Percentiles rank a stretch among this genome's conserved stretches.
Evolutionary conservation across 2,113 vertebrate species (phyloP).

Genomic region (Ailuropoda melanoleuca): DNA sequence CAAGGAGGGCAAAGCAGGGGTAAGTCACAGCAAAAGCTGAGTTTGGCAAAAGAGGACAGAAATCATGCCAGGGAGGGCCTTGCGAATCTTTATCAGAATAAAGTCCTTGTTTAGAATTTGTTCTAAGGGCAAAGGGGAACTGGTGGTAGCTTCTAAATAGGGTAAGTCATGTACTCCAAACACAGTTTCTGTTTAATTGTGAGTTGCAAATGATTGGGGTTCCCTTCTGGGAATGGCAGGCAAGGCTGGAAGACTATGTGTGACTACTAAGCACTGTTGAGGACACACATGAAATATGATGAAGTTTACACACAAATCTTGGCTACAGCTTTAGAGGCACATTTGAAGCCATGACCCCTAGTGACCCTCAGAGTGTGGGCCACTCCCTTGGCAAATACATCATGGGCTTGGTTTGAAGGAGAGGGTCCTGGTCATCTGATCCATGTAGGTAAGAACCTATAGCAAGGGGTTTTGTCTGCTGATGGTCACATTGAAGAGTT

Average conservation of each 20-base stretch:
- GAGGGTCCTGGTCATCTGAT: not conserved
- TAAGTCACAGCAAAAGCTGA: not conserved
- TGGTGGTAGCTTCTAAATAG: not conserved
- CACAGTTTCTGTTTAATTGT: not conserved
- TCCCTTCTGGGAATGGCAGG: not conserved
- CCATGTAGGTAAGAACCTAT: not conserved
- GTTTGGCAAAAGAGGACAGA: not conserved
- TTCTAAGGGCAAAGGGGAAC: not conserved
- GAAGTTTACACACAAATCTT: not conserved
- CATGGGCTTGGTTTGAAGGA: not conserved
- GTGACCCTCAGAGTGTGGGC: not conserved
- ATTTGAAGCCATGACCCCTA: not conserved
- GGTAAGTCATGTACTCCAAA: not conserved
- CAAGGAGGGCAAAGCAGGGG: not conserved
- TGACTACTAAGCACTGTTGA: not conserved
- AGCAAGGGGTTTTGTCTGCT: not conserved
- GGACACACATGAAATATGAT: not conserved
- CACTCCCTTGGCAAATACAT: not conserved
- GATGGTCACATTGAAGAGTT: not conserved
- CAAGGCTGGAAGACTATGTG: not conserved
- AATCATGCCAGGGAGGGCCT: not conserved
- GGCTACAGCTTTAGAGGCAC: not conserved
- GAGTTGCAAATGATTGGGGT: not conserved
- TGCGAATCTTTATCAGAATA: not conserved
- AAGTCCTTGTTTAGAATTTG: not conserved